A percentile compares a stretch with the other conserved stretches of the same genome.
phyloP scores from a whole-genome alignment of 2,888 invertebrate species.

The Brachyptera putata region DNA sequence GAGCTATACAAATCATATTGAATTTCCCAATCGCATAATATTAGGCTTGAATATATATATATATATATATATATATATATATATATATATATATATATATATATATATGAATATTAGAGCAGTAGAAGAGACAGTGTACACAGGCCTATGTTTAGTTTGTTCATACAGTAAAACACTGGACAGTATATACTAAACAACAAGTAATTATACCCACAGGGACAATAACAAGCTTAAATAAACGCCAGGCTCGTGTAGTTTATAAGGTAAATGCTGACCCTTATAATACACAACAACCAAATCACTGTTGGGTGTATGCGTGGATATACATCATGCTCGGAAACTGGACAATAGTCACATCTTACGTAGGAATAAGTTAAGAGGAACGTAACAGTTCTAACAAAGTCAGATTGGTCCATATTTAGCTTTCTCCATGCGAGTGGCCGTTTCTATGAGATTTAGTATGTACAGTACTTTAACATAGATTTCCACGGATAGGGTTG shows the following conservation, averaged over 20 bases:
- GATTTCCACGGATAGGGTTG: no score
- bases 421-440: no score
- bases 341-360: no score
- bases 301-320: neutral
- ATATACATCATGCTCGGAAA: neutral
- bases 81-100: neutral
- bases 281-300: conserved; percentile 9
- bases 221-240: conserved; percentile 15
- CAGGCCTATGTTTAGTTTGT: neutral
- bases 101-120: neutral
- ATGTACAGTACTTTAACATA: no score
- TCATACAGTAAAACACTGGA: conserved; percentile 13
- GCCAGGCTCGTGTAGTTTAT: neutral
- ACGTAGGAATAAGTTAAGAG: no score
- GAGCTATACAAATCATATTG: neutral
- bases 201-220: conserved; percentile 19
- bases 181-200: neutral
- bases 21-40: neutral
- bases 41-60: no score
- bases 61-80: neutral
- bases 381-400: no score
- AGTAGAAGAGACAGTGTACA: neutral
- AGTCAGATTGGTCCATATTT: no score
- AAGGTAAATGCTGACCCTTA: conserved; percentile 8
- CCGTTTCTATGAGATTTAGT: no score